Evolutionary conservation across 2,888 invertebrate genomes (phyloP), one percentile per base, ranked within the genome.

Genomic region (Lissocephala sabroskyi): DNA sequence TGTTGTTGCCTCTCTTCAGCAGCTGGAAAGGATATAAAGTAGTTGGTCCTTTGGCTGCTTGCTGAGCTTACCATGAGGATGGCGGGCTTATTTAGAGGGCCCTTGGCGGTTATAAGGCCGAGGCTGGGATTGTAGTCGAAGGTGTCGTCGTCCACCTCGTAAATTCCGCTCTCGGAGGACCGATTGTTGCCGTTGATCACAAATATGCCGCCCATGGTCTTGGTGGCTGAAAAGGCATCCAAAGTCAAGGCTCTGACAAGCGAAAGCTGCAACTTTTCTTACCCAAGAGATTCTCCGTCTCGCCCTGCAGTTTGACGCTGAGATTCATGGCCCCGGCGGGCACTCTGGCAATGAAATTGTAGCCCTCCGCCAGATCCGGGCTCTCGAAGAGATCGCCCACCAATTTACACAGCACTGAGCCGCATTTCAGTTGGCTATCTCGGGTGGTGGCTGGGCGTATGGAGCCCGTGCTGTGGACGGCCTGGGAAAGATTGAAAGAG

Each of bases 291-390:
- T 96, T 96, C 49, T 90, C 89, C 75, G 91, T 93, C 68, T 90
- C 87, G 41, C 90, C 88, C 54, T 93, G 86, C 83, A 95, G 94
- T 35, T 92, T 91, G 63, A 96, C 89, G 79, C 93, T 92, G 53
- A 96, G 88, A 73, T 93, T 91, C 86, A 94, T 94, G 32, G 96
- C 94, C 10, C 95, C 95, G 52, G 88, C 87, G 0, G 95, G 95
- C 45, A 96, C 89, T 32, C 91, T 92, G 3, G 93, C 90, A 41
- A 96, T 90, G 67, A 91, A 87, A 51, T 94, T 92, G 85, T 95
- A 95, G 36, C 94, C 95, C 47, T 90, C 88, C 0, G 91, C 90
- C 54, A 95, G 86, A 56, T 91, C 89, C 1, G 91, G 90, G 41
- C 92, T 87, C 16, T 92, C 91, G 85, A 93, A 96, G 52, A 94